Evolutionary conservation across 2,113 vertebrate genomes (phyloP).

Genomic region (Balaeniceps rex): DNA sequence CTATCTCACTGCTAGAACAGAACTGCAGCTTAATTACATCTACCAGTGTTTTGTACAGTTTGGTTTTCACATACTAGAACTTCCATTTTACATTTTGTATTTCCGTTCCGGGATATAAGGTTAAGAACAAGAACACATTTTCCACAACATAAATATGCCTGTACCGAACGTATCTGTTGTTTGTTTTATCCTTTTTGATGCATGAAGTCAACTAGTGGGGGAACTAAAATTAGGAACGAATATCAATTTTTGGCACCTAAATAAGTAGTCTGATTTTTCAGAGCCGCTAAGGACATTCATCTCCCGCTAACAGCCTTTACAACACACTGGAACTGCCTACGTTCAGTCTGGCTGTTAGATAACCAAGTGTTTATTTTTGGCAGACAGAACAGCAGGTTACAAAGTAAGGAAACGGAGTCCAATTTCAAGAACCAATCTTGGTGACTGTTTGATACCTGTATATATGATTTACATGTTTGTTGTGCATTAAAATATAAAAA

Average conservation of each 20-base stretch:
- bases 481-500: not conserved
- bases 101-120: not conserved
- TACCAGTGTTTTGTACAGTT: not conserved
- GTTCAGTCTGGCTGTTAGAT: conserved; percentile 48
- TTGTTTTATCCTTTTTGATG: not conserved
- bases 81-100: not conserved
- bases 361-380: conserved; percentile 9
- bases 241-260: not conserved
- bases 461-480: not conserved
- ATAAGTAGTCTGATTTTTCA: not conserved
- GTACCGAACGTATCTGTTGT: not conserved
- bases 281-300: not conserved
- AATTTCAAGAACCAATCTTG: not conserved
- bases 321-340: not conserved
- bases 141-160: not conserved
- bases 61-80: not conserved
- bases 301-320: not conserved
- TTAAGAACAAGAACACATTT: not conserved
- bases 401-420: not conserved
- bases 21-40: not conserved
- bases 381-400: not conserved
- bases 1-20: not conserved
- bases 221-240: conserved; percentile 3
- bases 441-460: not conserved
- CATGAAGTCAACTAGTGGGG: not conserved